These are phyloP conservation scores for Bucco capensis DNA, from an alignment of 2,113 vertebrate genomes.

Conservation along the genomic window DNA sequence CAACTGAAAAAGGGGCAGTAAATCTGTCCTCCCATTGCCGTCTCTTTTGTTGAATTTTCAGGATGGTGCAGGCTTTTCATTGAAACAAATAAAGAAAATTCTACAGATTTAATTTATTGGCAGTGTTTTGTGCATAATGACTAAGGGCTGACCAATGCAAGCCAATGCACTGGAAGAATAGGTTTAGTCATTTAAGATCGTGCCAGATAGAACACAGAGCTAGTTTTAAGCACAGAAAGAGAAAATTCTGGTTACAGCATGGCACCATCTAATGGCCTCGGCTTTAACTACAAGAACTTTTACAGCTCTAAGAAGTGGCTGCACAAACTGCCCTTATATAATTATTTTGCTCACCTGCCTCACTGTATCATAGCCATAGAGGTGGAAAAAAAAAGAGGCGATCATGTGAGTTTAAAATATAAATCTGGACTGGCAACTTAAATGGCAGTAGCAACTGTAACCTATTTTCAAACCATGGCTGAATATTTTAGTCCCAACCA, in stretches of 20 bases:
- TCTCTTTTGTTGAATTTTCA: constrained; percentile 64
- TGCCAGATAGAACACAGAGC: neutral
- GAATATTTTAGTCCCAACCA: neutral
- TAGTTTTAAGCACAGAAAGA: neutral
- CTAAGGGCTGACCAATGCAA: constrained; percentile 48
- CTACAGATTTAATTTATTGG: constrained; percentile 55
- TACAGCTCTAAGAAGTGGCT: neutral
- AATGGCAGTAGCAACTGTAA: neutral
- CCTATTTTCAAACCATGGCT: neutral
- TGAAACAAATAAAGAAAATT: constrained; percentile 55
- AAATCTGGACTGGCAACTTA: neutral
- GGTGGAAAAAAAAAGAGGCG: neutral
- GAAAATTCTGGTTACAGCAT: constrained; percentile 53
- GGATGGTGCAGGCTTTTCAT: constrained; percentile 52
- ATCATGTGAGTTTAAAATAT: neutral
- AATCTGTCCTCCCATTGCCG: constrained; percentile 57
- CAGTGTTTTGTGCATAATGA: constrained; percentile 48
- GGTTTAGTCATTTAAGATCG: constrained; percentile 47
- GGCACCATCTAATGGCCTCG: constrained; percentile 59
- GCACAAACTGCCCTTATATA: neutral
- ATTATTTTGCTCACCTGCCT: neutral
- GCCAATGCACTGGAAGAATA: constrained; percentile 42
- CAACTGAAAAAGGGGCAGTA: constrained; percentile 61
- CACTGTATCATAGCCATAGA: neutral
- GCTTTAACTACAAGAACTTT: constrained; percentile 34